These are phyloP conservation scores for Antheraea mylitta DNA, from an alignment of 1,140 invertebrate species.

Conservation along the genomic window DNA sequence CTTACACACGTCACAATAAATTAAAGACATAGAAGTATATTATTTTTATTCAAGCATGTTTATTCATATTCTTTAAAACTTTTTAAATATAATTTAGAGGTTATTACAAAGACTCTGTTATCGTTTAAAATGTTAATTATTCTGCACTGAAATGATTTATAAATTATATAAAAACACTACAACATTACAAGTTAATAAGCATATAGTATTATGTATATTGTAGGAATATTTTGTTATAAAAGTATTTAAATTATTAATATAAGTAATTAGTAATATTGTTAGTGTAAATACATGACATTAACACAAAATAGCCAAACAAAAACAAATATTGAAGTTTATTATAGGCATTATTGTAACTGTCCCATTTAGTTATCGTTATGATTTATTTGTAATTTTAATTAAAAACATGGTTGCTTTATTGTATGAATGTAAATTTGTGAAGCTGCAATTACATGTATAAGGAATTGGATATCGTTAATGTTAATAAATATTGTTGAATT, in stretches of 20 bases:
- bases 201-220: neutral
- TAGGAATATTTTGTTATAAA: neutral
- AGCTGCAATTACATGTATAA: conserved; percentile 21
- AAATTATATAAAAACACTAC: neutral
- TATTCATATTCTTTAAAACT: neutral
- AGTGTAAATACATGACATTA: neutral
- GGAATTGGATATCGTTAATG: conserved; percentile 42
- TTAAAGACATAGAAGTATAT: too few relatives aligned
- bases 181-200: neutral
- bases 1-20: too few relatives aligned
- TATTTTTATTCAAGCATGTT: too few relatives aligned
- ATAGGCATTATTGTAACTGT: neutral
- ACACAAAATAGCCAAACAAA: neutral
- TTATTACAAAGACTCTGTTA: neutral
- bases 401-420: conserved; percentile 17
- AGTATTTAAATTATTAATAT: neutral
- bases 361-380: neutral
- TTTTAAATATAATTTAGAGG: neutral
- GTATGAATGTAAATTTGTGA: conserved; percentile 34
- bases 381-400: neutral
- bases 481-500: conserved; percentile 45
- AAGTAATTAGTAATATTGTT: neutral
- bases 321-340: neutral
- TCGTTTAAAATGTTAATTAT: neutral
- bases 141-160: neutral